These are phyloP conservation scores for Margarornis squamiger DNA, from an alignment of 2,797 vertebrate species.

Conservation along the genomic window DNA sequence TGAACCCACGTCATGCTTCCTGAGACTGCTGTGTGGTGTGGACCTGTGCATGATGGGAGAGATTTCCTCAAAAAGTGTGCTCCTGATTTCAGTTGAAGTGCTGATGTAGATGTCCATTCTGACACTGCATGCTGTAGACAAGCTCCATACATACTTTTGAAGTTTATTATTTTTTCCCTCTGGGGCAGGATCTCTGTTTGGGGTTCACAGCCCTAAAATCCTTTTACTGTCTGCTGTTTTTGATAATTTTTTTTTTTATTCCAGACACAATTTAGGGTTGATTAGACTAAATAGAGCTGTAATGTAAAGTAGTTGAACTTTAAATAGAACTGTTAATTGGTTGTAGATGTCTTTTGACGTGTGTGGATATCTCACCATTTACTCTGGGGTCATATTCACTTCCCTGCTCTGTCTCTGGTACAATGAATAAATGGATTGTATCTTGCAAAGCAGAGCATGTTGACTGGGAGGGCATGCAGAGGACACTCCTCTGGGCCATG, in stretches of 20 bases:
- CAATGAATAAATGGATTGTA: background rate
- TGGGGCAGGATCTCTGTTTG: background rate
- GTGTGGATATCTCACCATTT: background rate
- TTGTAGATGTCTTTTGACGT: background rate
- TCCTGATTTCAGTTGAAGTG: background rate
- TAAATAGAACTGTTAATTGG: background rate
- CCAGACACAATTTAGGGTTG: background rate
- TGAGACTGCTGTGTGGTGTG: background rate
- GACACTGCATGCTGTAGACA: background rate
- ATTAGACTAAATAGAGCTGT: background rate
- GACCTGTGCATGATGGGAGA: background rate
- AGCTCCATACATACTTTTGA: background rate
- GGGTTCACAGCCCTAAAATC: background rate
- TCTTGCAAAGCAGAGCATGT: background rate
- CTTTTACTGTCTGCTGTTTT: background rate
- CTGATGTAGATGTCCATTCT: background rate
- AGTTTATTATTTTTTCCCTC: background rate
- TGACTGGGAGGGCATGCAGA: background rate
- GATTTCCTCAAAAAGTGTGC: background rate
- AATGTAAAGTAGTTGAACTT: background rate
- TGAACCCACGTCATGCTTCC: background rate
- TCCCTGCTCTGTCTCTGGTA: background rate
- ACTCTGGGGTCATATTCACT: background rate
- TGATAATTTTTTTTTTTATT: fast-evolving
- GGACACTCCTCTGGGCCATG: background rate